A percentile compares a stretch with the other conserved stretches of the same genome.
Evolutionary conservation across 2,797 vertebrate genomes (phyloP).

Genomic region (Oreortyx pictus): DNA sequence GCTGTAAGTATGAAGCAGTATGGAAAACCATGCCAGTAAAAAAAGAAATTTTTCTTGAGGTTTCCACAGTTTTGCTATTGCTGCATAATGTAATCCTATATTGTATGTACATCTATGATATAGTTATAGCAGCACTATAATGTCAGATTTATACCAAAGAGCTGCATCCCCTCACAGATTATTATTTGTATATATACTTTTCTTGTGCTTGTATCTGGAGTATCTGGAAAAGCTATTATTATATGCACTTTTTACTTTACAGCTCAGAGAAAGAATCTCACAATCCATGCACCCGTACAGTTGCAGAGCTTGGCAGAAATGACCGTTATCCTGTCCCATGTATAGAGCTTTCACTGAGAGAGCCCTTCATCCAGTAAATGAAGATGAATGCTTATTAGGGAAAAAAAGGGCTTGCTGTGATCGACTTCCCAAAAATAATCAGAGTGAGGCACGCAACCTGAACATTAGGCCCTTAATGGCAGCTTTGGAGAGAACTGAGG

Average conservation of each 20-base stretch:
- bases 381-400: constrained; percentile 81
- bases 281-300: not conserved
- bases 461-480: constrained; percentile 82
- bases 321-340: constrained; percentile 26
- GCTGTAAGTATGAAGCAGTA: not conserved
- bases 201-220: not conserved
- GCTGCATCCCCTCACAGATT: not conserved
- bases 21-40: not conserved
- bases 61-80: not conserved
- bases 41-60: not conserved
- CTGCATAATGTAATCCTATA: not conserved
- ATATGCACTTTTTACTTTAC: not conserved
- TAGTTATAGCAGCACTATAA: not conserved
- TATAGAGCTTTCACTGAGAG: constrained; percentile 74
- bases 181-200: not conserved
- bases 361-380: constrained; percentile 78
- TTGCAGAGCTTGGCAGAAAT: constrained; percentile 58
- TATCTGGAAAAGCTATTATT: not conserved
- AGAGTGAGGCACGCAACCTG: constrained; percentile 83
- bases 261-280: constrained; percentile 1
- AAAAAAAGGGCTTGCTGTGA: constrained; percentile 78
- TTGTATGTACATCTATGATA: not conserved
- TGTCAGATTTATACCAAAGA: not conserved
- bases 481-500: constrained; percentile 71
- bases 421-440: constrained; percentile 80